phyloP scores from a whole-genome alignment of 1,140 invertebrate species.

The Ceratitis capitata region DNA sequence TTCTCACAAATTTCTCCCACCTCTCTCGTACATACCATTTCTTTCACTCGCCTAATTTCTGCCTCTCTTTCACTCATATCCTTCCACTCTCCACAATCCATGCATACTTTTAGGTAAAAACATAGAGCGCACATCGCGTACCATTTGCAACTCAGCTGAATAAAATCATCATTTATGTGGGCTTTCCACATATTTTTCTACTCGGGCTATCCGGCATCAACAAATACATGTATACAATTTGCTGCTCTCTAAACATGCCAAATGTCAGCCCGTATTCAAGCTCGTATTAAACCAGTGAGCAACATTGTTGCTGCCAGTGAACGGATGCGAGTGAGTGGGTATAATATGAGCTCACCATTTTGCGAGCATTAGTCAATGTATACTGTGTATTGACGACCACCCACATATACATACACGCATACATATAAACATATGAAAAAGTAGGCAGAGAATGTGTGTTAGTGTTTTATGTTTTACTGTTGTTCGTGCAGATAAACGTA shows the following conservation, averaged over 20 bases:
- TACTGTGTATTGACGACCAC: background rate
- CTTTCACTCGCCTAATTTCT: slow-evolving; percentile 5
- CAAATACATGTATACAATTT: background rate
- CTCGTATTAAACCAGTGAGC: background rate
- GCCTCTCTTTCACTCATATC: slow-evolving; percentile 8
- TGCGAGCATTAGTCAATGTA: background rate
- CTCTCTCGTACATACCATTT: background rate
- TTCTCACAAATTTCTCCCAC: background rate
- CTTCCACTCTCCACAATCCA: background rate
- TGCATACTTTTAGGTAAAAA: background rate
- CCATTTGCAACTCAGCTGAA: background rate
- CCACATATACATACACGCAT: background rate
- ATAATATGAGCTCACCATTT: background rate
- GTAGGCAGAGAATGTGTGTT: background rate
- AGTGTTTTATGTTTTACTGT: background rate
- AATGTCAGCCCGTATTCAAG: background rate
- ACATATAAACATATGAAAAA: background rate
- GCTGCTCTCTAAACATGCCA: background rate
- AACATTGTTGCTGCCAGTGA: background rate
- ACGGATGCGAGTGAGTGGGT: background rate
- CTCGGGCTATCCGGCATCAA: background rate
- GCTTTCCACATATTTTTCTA: background rate
- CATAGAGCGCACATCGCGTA: background rate
- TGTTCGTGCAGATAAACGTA: slow-evolving; percentile 9
- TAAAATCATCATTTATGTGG: background rate